Conservation (phyloP, 2,113 vertebrate species). For the Oriolus oriolus region DNA sequence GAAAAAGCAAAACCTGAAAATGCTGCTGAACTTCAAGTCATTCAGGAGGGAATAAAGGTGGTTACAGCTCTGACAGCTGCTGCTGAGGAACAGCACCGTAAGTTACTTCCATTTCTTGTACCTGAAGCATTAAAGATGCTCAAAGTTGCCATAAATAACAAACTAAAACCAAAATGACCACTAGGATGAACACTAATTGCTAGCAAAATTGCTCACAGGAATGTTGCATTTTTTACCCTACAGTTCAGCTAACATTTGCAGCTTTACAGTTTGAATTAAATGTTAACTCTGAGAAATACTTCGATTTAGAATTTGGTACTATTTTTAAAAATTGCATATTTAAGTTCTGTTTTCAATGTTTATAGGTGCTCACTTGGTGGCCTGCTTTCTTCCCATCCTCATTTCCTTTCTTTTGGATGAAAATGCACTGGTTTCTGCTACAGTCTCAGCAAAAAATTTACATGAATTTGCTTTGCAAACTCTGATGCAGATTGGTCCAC, state of each 20-base stretch:
- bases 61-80: constrained; percentile 77
- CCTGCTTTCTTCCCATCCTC: constrained; percentile 84
- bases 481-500: constrained; percentile 88
- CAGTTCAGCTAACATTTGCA: neutral
- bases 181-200: neutral
- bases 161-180: neutral
- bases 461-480: constrained; percentile 87
- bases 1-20: constrained; percentile 82
- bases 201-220: neutral
- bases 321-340: neutral
- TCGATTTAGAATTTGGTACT: neutral
- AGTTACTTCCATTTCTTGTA: constrained; percentile 34
- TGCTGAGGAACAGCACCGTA: constrained; percentile 81
- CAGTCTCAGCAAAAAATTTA: constrained; percentile 73
- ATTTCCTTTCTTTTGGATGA: constrained; percentile 93
- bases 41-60: constrained; percentile 84
- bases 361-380: constrained; percentile 80
- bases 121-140: neutral
- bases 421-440: constrained; percentile 82
- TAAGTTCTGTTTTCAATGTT: constrained; percentile 6
- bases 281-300: neutral
- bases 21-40: constrained; percentile 78
- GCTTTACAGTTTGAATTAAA: neutral
- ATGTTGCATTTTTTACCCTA: neutral
- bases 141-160: neutral